These are phyloP conservation scores for Triplophysa dalaica DNA, from an alignment of 2,113 vertebrate genomes.

Conservation along the genomic window DNA sequence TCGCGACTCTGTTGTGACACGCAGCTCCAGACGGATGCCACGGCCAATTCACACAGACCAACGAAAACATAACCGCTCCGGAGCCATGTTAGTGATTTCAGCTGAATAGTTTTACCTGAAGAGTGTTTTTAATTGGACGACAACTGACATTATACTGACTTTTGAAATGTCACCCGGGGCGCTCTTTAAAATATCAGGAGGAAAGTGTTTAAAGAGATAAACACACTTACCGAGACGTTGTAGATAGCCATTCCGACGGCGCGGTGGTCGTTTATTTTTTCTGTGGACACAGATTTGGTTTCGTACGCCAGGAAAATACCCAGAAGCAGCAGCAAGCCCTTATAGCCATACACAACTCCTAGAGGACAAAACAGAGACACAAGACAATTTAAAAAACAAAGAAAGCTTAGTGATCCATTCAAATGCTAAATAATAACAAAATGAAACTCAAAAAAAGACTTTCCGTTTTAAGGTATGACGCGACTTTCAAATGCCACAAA, in stretches of 20 bases:
- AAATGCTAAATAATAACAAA: background rate
- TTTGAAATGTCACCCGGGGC: conserved; percentile 22
- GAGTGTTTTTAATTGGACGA: conserved; percentile 20
- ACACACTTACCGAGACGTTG: conserved; percentile 57
- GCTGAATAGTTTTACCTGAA: background rate
- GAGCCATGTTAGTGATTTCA: conserved; percentile 23
- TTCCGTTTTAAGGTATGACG: too few species aligned
- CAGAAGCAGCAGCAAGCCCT: conserved; percentile 86
- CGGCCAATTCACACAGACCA: conserved; percentile 13
- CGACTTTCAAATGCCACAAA: too few species aligned
- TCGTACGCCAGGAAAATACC: conserved; percentile 94
- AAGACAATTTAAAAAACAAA: background rate
- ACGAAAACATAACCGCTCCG: background rate
- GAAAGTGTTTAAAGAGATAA: conserved; percentile 12
- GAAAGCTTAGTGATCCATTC: background rate
- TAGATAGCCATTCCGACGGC: conserved; percentile 63
- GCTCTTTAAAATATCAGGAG: conserved; percentile 7
- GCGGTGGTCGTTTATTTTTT: conserved; percentile 66
- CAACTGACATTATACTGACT: conserved; percentile 31
- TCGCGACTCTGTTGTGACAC: conserved; percentile 35
- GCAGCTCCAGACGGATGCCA: background rate
- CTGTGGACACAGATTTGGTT: conserved; percentile 86
- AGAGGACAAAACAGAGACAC: conserved; percentile 27
- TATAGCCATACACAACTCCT: conserved; percentile 95
- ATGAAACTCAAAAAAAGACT: background rate